A percentile compares a stretch with the other conserved stretches of the same genome.
These are phyloP conservation scores for Gymnocypris eckloni DNA, from an alignment of 2,797 vertebrate genomes.

Conservation along the genomic window DNA sequence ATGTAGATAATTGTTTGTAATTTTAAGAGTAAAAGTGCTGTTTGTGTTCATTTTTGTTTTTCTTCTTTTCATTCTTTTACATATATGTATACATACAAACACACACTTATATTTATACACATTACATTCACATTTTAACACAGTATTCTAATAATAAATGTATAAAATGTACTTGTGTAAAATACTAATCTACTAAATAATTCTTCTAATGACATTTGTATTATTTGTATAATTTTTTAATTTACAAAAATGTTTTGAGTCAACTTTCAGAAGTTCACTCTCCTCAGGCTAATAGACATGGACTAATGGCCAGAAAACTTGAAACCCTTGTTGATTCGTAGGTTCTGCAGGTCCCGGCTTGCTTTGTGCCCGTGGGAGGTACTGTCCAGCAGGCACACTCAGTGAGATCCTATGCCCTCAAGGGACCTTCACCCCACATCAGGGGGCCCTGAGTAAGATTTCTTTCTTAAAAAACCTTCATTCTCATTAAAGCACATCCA, in stretches of 20 bases:
- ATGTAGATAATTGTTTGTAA: not conserved
- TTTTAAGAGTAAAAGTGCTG: not conserved
- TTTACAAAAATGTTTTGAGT: not conserved
- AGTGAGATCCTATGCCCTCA: constrained; percentile 80
- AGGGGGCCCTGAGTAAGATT: constrained; percentile 80
- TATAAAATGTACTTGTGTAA: not conserved
- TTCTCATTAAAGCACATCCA: constrained; percentile 2
- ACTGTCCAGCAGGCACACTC: constrained; percentile 82
- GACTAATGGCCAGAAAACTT: not conserved
- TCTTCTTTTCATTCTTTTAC: not conserved
- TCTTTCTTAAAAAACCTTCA: not conserved
- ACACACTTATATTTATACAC: no score
- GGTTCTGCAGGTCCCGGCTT: constrained; percentile 80
- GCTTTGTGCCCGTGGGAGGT: constrained; percentile 83
- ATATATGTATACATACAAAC: not conserved
- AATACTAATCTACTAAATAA: not conserved
- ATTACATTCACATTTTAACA: not conserved
- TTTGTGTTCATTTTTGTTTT: not conserved
- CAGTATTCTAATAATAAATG: not conserved
- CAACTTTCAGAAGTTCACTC: not conserved
- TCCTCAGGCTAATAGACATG: not conserved
- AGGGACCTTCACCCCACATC: constrained; percentile 84
- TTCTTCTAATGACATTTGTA: not conserved
- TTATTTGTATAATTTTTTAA: not conserved
- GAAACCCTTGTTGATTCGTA: constrained; percentile 30